Evolutionary conservation across 2,888 invertebrate species (phyloP), one percentile per base, ranked within the genome.

Genomic region (Lomographa bimaculata): DNA sequence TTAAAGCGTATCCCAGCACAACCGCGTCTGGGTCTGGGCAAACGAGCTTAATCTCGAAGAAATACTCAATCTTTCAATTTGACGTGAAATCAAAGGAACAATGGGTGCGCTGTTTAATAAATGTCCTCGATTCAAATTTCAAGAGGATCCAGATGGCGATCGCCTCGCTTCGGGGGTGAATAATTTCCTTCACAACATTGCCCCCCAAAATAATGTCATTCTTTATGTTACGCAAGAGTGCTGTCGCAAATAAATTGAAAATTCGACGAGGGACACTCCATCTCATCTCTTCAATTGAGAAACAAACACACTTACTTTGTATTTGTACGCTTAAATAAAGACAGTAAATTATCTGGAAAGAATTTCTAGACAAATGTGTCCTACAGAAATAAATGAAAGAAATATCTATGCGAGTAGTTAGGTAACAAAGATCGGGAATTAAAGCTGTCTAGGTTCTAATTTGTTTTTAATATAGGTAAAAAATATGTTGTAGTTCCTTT

Each of bases 131-230:
- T 75, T 76, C 65, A 71, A 77, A 77, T 74, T 69, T 68, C 55
- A 66, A 74, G 60, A 50, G 61, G 69, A 60, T 64, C 67, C 78
- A 79, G 78, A 75, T 78, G 78, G 72, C 66, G 65, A 75, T 75
- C 66, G 69, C 61, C 55, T 51, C 50, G 55, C 58, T 54, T 60
- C 55, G 45, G 55, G 63, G 62, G 67, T 69, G 69, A 77, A 75
- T 77, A 75, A 77, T 75, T 72, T 73, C 65, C 67, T 64, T 69
- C 69, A 72, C 65, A 75, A 71, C 64, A 72, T 71, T 61, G 57
- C 46, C 43, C 53, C 46, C 46, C 55, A 47, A 64, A 70, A 69
- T 69, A 68, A 69, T 71, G 64, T 33, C 50, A 64, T 68, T 65
- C 57, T 60, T 68, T 64, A 64, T 54, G 57, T 58, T 60, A 55